Evolutionary conservation across 92 coral and sea anemone genomes (phyloP).

Genomic region (Paramuricea clavata): DNA sequence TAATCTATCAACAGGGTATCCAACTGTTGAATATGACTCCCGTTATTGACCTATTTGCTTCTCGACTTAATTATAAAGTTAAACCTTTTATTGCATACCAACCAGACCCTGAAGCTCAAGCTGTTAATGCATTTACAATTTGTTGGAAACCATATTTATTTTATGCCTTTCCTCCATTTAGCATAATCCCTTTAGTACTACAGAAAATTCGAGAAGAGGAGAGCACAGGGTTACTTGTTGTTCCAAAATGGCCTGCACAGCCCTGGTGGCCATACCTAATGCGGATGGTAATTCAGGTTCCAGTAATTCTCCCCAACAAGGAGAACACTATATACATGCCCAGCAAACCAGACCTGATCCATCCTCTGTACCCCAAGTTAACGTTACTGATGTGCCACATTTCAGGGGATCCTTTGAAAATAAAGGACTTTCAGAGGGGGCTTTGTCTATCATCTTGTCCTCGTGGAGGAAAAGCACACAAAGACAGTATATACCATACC

Average conservation of each 20-base stretch:
- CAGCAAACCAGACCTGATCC: too few relatives aligned
- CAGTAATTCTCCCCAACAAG: too few relatives aligned
- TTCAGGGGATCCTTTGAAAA: too few relatives aligned
- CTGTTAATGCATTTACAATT: slow-evolving; percentile 48
- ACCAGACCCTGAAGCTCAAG: slow-evolving; percentile 68
- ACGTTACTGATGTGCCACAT: too few relatives aligned
- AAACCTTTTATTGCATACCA: slow-evolving; percentile 62
- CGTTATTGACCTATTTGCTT: slow-evolving; percentile 61
- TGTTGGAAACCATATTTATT: not conserved
- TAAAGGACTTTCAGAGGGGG: too few relatives aligned
- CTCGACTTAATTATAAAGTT: slow-evolving; percentile 46
- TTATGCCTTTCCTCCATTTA: slow-evolving; percentile 9
- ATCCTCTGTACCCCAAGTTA: too few relatives aligned
- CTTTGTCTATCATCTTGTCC: too few relatives aligned
- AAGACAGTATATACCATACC: too few relatives aligned
- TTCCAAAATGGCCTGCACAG: slow-evolving; percentile 61
- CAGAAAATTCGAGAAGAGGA: slow-evolving; percentile 59
- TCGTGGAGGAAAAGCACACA: too few relatives aligned
- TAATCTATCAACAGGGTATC: slow-evolving; percentile 31
- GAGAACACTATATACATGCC: too few relatives aligned
- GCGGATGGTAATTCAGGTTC: too few relatives aligned
- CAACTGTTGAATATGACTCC: too few relatives aligned
- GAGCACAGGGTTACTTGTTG: slow-evolving; percentile 49
- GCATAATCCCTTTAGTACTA: slow-evolving; percentile 1
- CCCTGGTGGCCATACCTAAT: slow-evolving; percentile 59